Evolutionary conservation across 2,113 vertebrate species (phyloP), one percentile per base, ranked within the genome.

Genomic region (Lepisosteus osseus): DNA sequence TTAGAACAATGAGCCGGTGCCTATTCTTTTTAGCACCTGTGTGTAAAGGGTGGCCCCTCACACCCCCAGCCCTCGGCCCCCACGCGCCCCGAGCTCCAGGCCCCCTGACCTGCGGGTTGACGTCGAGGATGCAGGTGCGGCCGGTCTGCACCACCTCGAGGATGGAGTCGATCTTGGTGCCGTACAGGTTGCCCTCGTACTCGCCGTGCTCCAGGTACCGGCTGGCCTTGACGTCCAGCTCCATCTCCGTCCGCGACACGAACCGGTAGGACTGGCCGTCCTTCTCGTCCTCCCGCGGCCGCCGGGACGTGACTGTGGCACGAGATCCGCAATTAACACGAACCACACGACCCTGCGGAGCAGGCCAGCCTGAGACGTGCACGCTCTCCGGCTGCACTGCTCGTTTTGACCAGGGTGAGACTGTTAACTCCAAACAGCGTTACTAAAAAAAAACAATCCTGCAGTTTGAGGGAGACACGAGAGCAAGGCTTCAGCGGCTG

Each of bases 91-190:
- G 12, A 0, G 15, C 14, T 6, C 3, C 61, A 11, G 3, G 15
- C 15, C 15, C 0, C 68, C 70, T 74, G 77, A 98, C 97, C 93
- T 99, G 97, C 70, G 97, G 97, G 84, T 99, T 99, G 75, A 99
- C 94, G 0, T 99, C 97, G 76, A 99, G 91, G 82, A 99, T 99
- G 83, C 97, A 99, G 42, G 96, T 99, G 13, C 95, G 85, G 62
- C 96, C 92, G 0, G 94, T 90, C 29, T 89, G 79, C 76, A 98
- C 95, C 79, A 98, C 97, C 82, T 98, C 94, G 56, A 96, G 95
- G 76, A 99, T 99, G 6, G 97, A 99, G 84, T 97, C 92, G 0
- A 99, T 99, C 86, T 96, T 99, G 72, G 97, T 99, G 78, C 97
- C 97, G 15, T 99, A 99, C 72, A 99, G 94, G 85, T 99, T 99